A percentile compares a stretch with the other conserved stretches of the same genome.
These are phyloP conservation scores for Orchesella cincta DNA, from an alignment of 1,140 invertebrate genomes.

Conservation along the genomic window DNA sequence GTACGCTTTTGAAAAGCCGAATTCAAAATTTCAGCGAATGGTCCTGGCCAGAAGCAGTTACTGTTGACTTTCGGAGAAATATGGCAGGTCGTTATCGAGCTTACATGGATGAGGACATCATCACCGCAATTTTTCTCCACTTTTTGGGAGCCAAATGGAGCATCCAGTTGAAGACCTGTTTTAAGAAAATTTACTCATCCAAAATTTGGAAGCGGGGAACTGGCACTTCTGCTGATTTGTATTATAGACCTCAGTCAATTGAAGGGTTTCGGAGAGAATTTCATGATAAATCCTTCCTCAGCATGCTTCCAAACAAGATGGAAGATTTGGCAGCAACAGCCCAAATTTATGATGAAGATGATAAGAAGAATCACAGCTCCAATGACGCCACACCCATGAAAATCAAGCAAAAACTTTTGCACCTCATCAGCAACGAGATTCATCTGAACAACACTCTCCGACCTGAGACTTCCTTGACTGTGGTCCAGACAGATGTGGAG, in stretches of 20 bases:
- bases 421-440: slow-evolving; percentile 36
- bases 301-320: slow-evolving; percentile 27
- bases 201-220: slow-evolving; percentile 29
- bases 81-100: slow-evolving; percentile 31
- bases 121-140: slow-evolving; percentile 39
- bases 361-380: not conserved
- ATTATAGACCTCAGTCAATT: slow-evolving; percentile 19
- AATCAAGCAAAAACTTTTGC: slow-evolving; percentile 36
- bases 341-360: not conserved
- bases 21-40: slow-evolving; percentile 31
- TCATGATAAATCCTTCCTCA: slow-evolving; percentile 27
- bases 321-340: not conserved
- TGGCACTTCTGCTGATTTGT: not conserved
- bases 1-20: slow-evolving; percentile 33
- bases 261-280: slow-evolving; percentile 21
- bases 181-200: slow-evolving; percentile 33
- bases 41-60: slow-evolving; percentile 29
- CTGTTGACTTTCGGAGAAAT: slow-evolving; percentile 34
- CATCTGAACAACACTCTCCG: slow-evolving; percentile 18
- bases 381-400: slow-evolving; percentile 13
- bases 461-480: slow-evolving; percentile 16
- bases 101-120: slow-evolving; percentile 39
- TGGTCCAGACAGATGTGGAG: slow-evolving; percentile 38
- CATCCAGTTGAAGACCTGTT: not conserved
- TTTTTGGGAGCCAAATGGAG: slow-evolving; percentile 39